phyloP scores from a whole-genome alignment of 2,113 vertebrate genomes.

The Ardeotis arabs region DNA sequence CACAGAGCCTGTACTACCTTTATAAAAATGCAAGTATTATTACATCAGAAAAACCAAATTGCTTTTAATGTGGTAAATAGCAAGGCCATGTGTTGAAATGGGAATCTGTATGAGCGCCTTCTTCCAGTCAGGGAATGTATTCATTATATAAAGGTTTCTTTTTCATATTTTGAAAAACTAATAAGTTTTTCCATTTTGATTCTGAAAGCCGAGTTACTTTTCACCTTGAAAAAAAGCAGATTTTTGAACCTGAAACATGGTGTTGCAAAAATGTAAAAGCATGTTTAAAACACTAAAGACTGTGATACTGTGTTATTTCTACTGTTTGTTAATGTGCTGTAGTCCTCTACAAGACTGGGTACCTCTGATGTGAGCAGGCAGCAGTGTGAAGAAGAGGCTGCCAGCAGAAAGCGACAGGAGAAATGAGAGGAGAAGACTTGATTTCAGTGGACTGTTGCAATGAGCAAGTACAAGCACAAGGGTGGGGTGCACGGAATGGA shows the following conservation, averaged over 20 bases:
- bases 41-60: not conserved
- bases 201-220: not conserved
- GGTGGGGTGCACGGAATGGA: not conserved
- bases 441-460: not conserved
- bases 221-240: not conserved
- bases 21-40: not conserved
- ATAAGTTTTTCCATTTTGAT: not conserved
- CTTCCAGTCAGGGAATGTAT: not conserved
- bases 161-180: not conserved
- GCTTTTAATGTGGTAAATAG: not conserved
- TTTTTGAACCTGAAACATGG: rapidly evolving
- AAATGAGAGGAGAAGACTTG: not conserved
- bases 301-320: not conserved
- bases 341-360: not conserved
- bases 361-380: not conserved
- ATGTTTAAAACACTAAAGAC: not conserved
- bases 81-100: not conserved
- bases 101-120: not conserved
- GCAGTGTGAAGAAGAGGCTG: not conserved
- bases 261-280: not conserved
- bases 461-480: not conserved
- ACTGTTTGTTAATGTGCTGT: not conserved
- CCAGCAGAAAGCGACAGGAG: not conserved
- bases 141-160: not conserved
- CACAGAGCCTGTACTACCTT: not conserved